Conservation (phyloP, 2,113 vertebrate genomes). For the Phaethornis superciliosus region DNA sequence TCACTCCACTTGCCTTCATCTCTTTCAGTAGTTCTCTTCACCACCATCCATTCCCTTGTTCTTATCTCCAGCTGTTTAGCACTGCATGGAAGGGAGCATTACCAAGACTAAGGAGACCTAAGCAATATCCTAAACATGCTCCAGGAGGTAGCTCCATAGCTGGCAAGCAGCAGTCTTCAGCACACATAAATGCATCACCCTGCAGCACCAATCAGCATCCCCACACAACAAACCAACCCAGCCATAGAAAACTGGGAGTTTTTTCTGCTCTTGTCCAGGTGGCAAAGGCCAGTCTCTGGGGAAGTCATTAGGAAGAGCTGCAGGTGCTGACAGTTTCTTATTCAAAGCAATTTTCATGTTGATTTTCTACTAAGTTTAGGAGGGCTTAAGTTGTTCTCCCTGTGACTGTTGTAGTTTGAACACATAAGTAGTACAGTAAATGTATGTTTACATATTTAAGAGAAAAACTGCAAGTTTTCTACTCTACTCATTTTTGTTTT, state of each 20-base stretch:
- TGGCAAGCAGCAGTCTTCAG: not conserved
- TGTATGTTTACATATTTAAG: not conserved
- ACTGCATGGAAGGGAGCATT: not conserved
- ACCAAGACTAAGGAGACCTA: not conserved
- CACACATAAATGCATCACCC: rapidly evolving
- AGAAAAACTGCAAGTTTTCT: conserved; percentile 26
- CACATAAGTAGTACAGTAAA: not conserved
- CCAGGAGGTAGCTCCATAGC: not conserved
- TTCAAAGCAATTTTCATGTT: not conserved
- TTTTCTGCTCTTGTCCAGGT: not conserved
- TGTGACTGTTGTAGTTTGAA: not conserved
- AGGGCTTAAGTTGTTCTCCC: not conserved
- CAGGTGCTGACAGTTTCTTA: not conserved
- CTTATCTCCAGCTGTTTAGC: not conserved
- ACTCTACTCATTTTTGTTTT: conserved; percentile 11
- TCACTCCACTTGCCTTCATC: not conserved
- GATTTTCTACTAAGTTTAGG: not conserved
- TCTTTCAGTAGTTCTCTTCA: not conserved
- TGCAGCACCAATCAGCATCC: not conserved
- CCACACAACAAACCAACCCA: not conserved
- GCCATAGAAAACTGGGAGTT: not conserved
- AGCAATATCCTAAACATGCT: not conserved
- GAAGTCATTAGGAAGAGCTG: not conserved
- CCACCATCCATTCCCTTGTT: not conserved
- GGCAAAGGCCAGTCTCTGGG: not conserved